Evolutionary conservation across 1,140 invertebrate genomes (phyloP).

Genomic region (Leucophenga varia): DNA sequence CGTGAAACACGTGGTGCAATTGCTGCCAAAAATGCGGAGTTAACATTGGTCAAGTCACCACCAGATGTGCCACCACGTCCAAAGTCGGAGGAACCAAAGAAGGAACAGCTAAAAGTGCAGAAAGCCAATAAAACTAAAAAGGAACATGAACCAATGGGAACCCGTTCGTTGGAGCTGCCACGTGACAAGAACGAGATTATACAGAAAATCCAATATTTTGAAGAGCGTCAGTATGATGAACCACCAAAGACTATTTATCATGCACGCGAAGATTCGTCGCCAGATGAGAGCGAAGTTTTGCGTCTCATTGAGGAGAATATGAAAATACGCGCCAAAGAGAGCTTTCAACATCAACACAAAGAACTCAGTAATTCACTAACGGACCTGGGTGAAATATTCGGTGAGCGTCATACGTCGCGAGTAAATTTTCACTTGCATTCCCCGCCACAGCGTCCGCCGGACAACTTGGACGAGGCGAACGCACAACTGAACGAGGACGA

Average conservation of each 20-base stretch:
- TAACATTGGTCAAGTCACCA: slow-evolving; percentile 21
- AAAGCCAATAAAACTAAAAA: slow-evolving; percentile 68
- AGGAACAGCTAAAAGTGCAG: slow-evolving; percentile 18
- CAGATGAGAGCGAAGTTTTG: slow-evolving; percentile 54
- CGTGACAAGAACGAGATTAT: slow-evolving; percentile 56
- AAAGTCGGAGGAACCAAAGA: slow-evolving; percentile 6
- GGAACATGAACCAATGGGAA: slow-evolving; percentile 61
- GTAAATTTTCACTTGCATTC: slow-evolving; percentile 55
- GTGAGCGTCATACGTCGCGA: slow-evolving; percentile 62
- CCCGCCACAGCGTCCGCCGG: slow-evolving; percentile 44
- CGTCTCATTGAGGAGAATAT: slow-evolving; percentile 47
- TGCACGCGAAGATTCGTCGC: slow-evolving; percentile 60
- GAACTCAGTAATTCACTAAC: slow-evolving; percentile 66
- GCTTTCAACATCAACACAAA: slow-evolving; percentile 23
- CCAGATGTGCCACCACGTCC: slow-evolving; percentile 43
- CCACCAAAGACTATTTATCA: slow-evolving; percentile 60
- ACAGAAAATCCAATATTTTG: slow-evolving; percentile 78
- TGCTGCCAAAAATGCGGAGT: slow-evolving; percentile 60
- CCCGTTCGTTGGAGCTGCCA: not conserved
- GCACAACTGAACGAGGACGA: not conserved
- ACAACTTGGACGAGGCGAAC: slow-evolving; percentile 17
- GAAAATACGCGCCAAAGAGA: slow-evolving; percentile 35
- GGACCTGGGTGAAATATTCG: slow-evolving; percentile 76
- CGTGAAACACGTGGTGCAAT: slow-evolving; percentile 68
- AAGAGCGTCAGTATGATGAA: slow-evolving; percentile 62